Base-by-base conservation (phyloP, 2,888 invertebrate species). In the Phania funesta region DNA sequence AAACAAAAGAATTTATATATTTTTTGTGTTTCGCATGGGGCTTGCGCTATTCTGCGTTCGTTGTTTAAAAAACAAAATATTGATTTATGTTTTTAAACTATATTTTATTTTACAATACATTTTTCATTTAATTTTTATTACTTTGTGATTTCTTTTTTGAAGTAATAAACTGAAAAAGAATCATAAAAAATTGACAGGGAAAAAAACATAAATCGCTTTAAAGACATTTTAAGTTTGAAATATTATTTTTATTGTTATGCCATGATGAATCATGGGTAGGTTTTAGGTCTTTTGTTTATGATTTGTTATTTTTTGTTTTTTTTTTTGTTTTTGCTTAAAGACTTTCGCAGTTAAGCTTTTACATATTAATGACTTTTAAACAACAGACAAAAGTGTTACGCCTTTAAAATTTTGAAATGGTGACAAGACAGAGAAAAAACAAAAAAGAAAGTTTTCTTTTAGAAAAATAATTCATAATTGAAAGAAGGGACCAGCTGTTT, bases 281-380 rank as follows among this genome's bases (percentile, higher is more conserved):
- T 50, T 65, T 24, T 13, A 60, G 38, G 18, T 46, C 65, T 65
- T 71, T 79, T 73, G 56, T 79, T 79, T 67, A 38, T 75, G n/a
- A 52, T 71, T 41, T 50, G n/a, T 62, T 32, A 11, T 56, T 35
- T 18, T 11, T 68, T 71, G 8, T 77, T 58, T 16, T 6, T 18
- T 3, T 58, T 52, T 52, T 11, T 60, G 58, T 65, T 71, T 65
- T 74, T 73, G 41, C 68, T 20, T 38, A 54, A 20, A 7, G 44
- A 74, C 50, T 20, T 68, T 46, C 32, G 41, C 44, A 38, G 65
- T 67, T 70, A 75, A 71, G 65, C 76, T 76, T 68, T 60, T 80
- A 56, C 75, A 83, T 80, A 83, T 60, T 79, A 83, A 83, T 71
- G 71, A 67, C 75, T 83, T 75, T 76, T 56, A 74, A 70, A 56